Conservation (phyloP, 2,113 vertebrate species). For the Petrocephalus zakoni region DNA sequence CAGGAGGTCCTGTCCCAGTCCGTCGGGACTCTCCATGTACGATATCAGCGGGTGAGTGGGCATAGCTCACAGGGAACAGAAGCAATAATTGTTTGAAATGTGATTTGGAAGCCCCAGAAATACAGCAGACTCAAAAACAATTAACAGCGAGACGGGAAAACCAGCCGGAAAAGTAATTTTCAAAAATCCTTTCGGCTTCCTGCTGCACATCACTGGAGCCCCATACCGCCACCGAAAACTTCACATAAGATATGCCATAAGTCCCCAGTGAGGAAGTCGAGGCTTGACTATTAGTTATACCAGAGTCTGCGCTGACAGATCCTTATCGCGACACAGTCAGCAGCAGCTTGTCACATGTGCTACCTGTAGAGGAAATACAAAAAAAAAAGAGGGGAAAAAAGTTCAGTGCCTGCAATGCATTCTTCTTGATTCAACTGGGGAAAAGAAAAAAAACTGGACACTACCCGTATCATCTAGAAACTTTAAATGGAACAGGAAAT, state of each 20-base stretch:
- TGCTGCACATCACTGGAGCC: constrained; percentile 2
- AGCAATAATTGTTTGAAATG: not conserved
- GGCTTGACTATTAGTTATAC: constrained; percentile 11
- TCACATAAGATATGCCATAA: constrained; percentile 20
- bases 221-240: not conserved
- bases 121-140: not conserved
- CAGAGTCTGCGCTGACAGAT: not conserved
- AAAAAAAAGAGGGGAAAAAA: constrained; percentile 19
- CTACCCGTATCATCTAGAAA: not conserved
- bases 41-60: constrained; percentile 78
- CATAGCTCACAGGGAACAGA: constrained; percentile 58
- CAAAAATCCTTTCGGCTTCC: not conserved
- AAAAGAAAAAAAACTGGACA: not conserved
- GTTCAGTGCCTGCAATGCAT: constrained; percentile 12
- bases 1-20: constrained; percentile 62
- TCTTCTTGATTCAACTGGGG: not conserved
- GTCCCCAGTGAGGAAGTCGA: constrained; percentile 15
- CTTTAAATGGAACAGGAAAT: not conserved
- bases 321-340: constrained; percentile 30
- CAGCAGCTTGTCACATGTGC: constrained; percentile 36
- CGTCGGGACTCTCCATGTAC: constrained; percentile 79
- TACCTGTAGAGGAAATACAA: constrained; percentile 33
- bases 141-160: not conserved
- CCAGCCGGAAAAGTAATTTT: not conserved
- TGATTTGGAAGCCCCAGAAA: not conserved